phyloP scores from a whole-genome alignment of 2,113 vertebrate genomes.

The Ceyx margarethae region DNA sequence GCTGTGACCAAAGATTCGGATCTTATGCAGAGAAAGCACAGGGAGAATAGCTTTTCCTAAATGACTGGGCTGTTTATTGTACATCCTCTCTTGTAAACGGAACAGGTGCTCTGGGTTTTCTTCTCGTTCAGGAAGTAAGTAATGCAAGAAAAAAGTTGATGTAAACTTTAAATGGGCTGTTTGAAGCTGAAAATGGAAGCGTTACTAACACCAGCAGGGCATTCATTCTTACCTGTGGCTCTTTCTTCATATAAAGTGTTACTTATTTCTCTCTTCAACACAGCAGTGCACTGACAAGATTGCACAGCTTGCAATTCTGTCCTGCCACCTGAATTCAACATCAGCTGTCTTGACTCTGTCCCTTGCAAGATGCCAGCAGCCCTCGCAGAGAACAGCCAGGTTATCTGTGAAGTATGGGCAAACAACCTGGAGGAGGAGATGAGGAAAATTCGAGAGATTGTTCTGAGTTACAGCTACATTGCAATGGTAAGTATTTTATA shows the following conservation, averaged over 20 bases:
- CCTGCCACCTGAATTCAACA: not conserved
- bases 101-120: not conserved
- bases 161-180: not conserved
- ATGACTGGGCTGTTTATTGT: not conserved
- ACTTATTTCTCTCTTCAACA: not conserved
- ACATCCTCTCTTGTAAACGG: not conserved
- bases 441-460: slow-evolving; percentile 95
- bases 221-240: fast-evolving
- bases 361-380: slow-evolving; percentile 92
- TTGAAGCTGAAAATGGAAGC: not conserved
- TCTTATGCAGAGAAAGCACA: not conserved
- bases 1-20: not conserved
- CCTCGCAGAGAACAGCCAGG: slow-evolving; percentile 95
- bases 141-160: not conserved
- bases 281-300: not conserved
- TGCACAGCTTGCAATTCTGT: not conserved
- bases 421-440: slow-evolving; percentile 98
- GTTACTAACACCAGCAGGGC: not conserved
- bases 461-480: slow-evolving; percentile 96
- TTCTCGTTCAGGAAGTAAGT: not conserved
- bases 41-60: not conserved
- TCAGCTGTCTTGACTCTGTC: slow-evolving; percentile 13
- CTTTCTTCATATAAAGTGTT: not conserved
- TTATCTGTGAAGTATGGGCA: slow-evolving; percentile 99
- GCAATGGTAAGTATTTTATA: slow-evolving; percentile 84